Base-by-base conservation (phyloP, 2,888 invertebrate species). In the Perizoma flavofasciatum region DNA sequence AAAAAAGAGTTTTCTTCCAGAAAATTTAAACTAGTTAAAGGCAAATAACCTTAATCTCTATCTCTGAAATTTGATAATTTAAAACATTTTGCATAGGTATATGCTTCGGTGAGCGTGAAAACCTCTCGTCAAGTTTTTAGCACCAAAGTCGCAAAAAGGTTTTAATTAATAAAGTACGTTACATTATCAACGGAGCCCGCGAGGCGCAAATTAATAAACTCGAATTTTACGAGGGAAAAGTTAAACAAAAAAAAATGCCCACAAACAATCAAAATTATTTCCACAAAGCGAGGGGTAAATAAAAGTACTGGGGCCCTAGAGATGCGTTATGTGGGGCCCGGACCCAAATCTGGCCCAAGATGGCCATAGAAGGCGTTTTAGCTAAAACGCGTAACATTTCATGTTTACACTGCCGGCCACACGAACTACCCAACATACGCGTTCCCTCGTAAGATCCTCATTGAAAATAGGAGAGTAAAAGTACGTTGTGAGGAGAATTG, bases 351-450 rank as follows among this genome's bases (percentile, higher is more conserved):
- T 78, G 70, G 74, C 79, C 74, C 78, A 65, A 77, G 81, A 77
- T 77, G 75, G 75, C 74, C 82, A 81, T 79, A 80, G 77, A 76
- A 77, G 77, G 72, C 79, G 74, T 83, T 86, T 85, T 83, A 79
- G 77, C 75, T 79, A 78, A 83, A 84, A 80, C 72, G 75, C 74
- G 75, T 76, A 73, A 80, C 79, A 77, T 72, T 77, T 74, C 59
- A 54, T 55, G 66, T 48, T 55, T 79, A 78, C 75, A 79, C 73
- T 74, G 64, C 68, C 50, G 75, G 71, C 70, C 73, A 59, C 55
- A 44, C 56, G 58, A 59, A 73, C 69, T 5, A 35, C 35, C 0
- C 5, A 37, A 37, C 7, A 7, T 6, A 4, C 1, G 37, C 5
- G 37, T 7, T 37, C 37, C 6, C 7, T 4, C 7, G 37, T 37